Percentiles rank a stretch among this genome's conserved stretches.
phyloP scores from a whole-genome alignment of 2,113 vertebrate genomes.

The Cyprinodon variegatus region DNA sequence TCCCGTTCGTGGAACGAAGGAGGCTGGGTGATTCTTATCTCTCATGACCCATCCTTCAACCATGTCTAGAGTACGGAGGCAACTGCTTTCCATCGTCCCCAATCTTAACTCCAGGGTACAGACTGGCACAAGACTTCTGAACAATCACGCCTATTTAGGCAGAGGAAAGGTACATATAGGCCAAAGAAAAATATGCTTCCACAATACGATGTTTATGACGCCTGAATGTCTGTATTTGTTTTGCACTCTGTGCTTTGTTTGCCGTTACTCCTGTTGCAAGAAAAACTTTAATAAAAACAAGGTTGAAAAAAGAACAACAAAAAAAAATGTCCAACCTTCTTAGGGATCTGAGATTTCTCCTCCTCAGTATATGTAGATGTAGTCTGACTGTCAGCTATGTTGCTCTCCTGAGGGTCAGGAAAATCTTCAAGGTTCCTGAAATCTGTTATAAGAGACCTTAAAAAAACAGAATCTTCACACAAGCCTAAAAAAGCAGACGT shows the following conservation, averaged over 20 bases:
- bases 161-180: too few relatives aligned
- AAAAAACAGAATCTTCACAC: neutral
- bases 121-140: too few relatives aligned
- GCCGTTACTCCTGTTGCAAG: neutral
- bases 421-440: conserved; percentile 32
- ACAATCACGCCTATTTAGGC: too few relatives aligned
- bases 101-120: too few relatives aligned
- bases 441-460: conserved; percentile 39
- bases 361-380: conserved; percentile 38
- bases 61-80: too few relatives aligned
- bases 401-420: conserved; percentile 11
- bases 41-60: too few relatives aligned
- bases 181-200: too few relatives aligned
- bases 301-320: neutral
- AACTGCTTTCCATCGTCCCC: too few relatives aligned
- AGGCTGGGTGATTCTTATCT: too few relatives aligned
- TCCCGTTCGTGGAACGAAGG: too few relatives aligned
- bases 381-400: conserved; percentile 10
- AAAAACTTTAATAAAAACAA: neutral
- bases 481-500: neutral
- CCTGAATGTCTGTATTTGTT: too few relatives aligned
- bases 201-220: too few relatives aligned
- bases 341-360: conserved; percentile 48
- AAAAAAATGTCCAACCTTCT: conserved; percentile 63
- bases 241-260: neutral